These are phyloP conservation scores for silkworm (Bombyx mori) DNA, from an alignment of 1,140 invertebrate species.

Conservation along the genomic window ASM3026992v2 NC_085107.1:14775501-14776000, in stretches of 20 bases:
- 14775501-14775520: conserved; percentile 12
- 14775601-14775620: conserved; percentile 64
- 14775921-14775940: conserved; percentile 26
- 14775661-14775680: conserved; percentile 48
- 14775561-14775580: conserved; percentile 30
- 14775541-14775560: conserved; percentile 17
- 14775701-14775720: conserved; percentile 23
- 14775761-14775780: conserved; percentile 7
- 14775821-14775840: neutral
- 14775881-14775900: neutral
- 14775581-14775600: conserved; percentile 54
- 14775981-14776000: conserved; percentile 7
- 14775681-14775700: conserved; percentile 43
- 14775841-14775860: neutral
- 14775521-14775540: conserved; percentile 59
- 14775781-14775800: conserved; percentile 10
- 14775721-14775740: conserved; percentile 17
- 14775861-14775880: neutral
- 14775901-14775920: conserved; percentile 22
- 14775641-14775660: conserved; percentile 55
- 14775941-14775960: conserved; percentile 8
- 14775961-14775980: conserved; percentile 8
- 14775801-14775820: conserved; percentile 12
- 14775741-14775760: conserved; percentile 7
- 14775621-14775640: conserved; percentile 49